phyloP scores from a whole-genome alignment of 2,888 invertebrate species.

The Machimus rusticus region DNA sequence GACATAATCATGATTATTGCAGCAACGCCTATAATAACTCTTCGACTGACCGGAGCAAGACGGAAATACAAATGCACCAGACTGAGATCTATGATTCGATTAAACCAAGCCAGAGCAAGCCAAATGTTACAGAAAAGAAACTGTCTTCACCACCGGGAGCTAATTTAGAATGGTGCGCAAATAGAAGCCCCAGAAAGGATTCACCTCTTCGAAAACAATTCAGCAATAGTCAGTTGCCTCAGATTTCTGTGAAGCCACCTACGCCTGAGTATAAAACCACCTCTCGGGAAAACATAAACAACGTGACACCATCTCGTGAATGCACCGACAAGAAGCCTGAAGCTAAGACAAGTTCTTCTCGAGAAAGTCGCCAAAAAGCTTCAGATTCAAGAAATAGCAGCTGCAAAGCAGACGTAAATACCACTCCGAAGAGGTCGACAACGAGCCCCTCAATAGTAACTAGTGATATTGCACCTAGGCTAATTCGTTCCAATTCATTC shows the following conservation, averaged over 20 bases:
- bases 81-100: not conserved
- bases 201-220: not conserved
- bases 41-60: not conserved
- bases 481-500: conserved; percentile 80
- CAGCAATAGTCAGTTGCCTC: not conserved
- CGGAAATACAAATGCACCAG: not conserved
- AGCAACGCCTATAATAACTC: not conserved
- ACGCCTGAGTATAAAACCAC: not conserved
- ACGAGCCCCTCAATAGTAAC: not conserved
- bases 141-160: not conserved
- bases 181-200: not conserved
- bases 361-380: not conserved
- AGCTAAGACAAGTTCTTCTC: not conserved
- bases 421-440: not conserved
- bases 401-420: not conserved
- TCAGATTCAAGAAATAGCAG: not conserved
- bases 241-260: conserved; percentile 16
- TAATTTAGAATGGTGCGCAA: not conserved
- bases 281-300: not conserved
- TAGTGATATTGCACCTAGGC: conserved; percentile 54
- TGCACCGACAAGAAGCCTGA: not conserved
- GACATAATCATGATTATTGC: not conserved
- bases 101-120: not conserved
- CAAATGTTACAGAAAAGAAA: not conserved
- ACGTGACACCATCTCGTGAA: not conserved